These are phyloP conservation scores for Craterocephalus amniculus DNA, from an alignment of 2,797 vertebrate genomes.

Conservation along the genomic window DNA sequence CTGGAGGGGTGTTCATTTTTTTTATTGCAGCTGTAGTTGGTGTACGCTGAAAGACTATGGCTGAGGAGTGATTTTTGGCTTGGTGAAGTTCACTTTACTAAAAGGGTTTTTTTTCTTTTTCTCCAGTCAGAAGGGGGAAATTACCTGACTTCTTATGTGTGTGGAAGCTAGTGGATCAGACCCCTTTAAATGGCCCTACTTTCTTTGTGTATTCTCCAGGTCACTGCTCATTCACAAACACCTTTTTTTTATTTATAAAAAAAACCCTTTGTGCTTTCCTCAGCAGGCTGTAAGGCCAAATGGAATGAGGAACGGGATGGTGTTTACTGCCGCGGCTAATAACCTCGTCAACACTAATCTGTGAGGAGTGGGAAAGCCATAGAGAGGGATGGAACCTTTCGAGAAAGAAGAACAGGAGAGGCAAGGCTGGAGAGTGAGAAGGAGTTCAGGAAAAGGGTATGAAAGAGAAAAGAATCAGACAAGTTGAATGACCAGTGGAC, in stretches of 20 bases:
- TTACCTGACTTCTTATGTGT: constrained; percentile 48
- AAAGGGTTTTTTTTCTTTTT: constrained; percentile 35
- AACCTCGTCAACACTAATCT: constrained; percentile 74
- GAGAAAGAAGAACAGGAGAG: constrained; percentile 21
- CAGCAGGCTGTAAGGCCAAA: constrained; percentile 45
- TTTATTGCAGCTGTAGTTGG: constrained; percentile 20
- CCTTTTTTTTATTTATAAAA: not conserved
- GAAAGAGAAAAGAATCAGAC: constrained; percentile 31
- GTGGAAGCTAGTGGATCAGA: constrained; percentile 29
- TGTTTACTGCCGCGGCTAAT: constrained; percentile 74
- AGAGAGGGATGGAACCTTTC: constrained; percentile 26
- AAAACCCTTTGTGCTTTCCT: constrained; percentile 10
- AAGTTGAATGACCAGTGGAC: constrained; percentile 56
- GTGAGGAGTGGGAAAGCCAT: constrained; percentile 51
- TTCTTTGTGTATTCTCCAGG: constrained; percentile 34
- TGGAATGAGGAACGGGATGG: constrained; percentile 51
- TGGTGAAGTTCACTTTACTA: constrained; percentile 25
- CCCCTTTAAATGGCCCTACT: constrained; percentile 26
- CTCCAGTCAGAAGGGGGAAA: constrained; percentile 43
- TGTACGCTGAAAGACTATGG: constrained; percentile 15
- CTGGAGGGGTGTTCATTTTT: constrained; percentile 31
- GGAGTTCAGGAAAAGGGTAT: constrained; percentile 19
- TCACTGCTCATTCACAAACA: constrained; percentile 1
- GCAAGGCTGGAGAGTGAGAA: constrained; percentile 12
- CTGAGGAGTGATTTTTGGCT: constrained; percentile 27